phyloP scores from a whole-genome alignment of 1,140 invertebrate species.

The Sitobion miscanthi region DNA sequence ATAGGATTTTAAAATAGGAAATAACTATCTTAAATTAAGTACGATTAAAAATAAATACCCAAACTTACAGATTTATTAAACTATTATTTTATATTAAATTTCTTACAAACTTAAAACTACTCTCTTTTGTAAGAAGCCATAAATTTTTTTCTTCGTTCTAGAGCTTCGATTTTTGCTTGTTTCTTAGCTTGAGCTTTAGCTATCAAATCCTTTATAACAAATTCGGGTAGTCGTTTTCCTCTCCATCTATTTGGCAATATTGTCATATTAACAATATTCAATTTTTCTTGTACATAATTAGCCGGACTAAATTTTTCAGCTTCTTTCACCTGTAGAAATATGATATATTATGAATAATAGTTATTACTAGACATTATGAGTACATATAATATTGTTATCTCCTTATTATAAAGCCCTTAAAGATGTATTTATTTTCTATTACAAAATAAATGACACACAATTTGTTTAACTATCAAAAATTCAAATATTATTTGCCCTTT shows the following conservation, averaged over 20 bases:
- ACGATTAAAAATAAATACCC: background rate
- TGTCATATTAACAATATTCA: slow-evolving; percentile 61
- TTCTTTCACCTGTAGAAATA: slow-evolving; percentile 71
- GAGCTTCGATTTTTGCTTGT: slow-evolving; percentile 32
- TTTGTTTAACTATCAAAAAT: background rate
- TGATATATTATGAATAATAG: slow-evolving; percentile 61
- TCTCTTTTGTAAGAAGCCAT: slow-evolving; percentile 19
- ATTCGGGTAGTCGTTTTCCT: slow-evolving; percentile 60
- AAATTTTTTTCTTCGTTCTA: slow-evolving; percentile 48
- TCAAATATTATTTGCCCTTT: background rate
- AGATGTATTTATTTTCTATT: background rate
- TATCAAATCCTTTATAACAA: slow-evolving; percentile 60
- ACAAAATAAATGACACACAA: background rate
- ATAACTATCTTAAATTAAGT: background rate
- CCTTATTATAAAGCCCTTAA: background rate
- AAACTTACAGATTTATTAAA: background rate
- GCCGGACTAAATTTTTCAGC: slow-evolving; percentile 64
- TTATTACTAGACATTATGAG: background rate
- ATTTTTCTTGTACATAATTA: slow-evolving; percentile 62
- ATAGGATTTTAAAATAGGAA: background rate
- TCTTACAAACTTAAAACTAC: background rate
- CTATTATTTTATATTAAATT: slow-evolving; percentile 25
- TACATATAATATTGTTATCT: background rate
- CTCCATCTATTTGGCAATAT: slow-evolving; percentile 59
- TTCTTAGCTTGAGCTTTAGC: slow-evolving; percentile 48